These are phyloP conservation scores for Dinothrombium tinctorium DNA, from an alignment of 1,140 invertebrate species.

Conservation along the genomic window DNA sequence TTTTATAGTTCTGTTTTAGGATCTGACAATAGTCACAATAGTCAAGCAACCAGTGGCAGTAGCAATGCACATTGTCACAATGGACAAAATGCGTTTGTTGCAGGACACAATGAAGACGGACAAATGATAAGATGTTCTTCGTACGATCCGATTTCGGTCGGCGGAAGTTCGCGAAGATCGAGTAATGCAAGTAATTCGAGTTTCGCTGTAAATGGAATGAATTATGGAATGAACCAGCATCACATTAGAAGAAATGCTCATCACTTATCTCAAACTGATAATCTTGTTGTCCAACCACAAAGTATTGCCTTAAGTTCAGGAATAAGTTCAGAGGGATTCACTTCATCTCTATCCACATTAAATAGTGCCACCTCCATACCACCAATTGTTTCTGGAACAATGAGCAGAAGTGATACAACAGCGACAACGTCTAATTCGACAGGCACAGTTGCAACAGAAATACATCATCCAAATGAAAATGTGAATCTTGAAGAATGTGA, in stretches of 20 bases:
- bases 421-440: conserved; percentile 9
- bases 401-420: not conserved
- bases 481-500: conserved; percentile 53
- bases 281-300: conserved; percentile 28
- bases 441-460: not conserved
- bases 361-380: not conserved
- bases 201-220: conserved; percentile 10
- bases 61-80: not conserved
- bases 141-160: conserved; percentile 67
- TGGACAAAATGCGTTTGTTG: not conserved
- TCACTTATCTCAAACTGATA: conserved; percentile 30
- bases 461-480: conserved; percentile 56
- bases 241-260: conserved; percentile 15
- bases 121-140: conserved; percentile 21
- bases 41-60: conserved; percentile 2
- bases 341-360: not conserved
- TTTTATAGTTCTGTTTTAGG: conserved; percentile 11
- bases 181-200: conserved; percentile 24
- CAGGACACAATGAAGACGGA: not conserved
- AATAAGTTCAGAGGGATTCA: not conserved
- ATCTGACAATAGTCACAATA: conserved; percentile 8
- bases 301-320: conserved; percentile 8
- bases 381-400: too few relatives aligned
- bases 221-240: not conserved
- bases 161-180: conserved; percentile 48